Percentiles rank a stretch among this genome's conserved stretches.
Conservation (phyloP, 2,888 invertebrate genomes). For the Drosophila suboccidentalis region DNA sequence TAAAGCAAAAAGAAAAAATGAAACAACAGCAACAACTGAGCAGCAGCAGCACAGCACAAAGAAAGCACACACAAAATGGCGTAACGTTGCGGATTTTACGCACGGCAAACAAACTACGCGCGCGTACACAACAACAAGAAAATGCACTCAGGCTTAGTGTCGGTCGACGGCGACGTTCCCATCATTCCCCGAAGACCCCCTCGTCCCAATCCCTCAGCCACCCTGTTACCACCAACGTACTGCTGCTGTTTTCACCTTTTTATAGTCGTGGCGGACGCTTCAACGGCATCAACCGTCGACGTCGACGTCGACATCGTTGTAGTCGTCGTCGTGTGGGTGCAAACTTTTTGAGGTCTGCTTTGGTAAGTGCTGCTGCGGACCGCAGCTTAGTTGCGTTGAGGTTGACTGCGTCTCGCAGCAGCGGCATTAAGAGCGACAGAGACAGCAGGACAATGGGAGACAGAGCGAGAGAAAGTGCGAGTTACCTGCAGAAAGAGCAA, state of each 20-base stretch:
- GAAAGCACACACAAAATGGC: conserved; percentile 78
- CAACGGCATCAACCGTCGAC: conserved; percentile 28
- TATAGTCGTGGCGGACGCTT: conserved; percentile 54
- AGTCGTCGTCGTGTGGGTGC: conserved; percentile 58
- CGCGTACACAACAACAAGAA: conserved; percentile 81
- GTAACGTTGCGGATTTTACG: conserved; percentile 81
- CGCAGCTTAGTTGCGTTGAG: conserved; percentile 80
- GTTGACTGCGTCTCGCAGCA: conserved; percentile 62
- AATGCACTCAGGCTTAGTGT: conserved; percentile 82
- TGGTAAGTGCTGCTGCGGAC: conserved; percentile 78
- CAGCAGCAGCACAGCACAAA: conserved; percentile 50
- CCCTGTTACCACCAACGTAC: conserved; percentile 23
- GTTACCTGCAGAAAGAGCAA: conserved; percentile 34
- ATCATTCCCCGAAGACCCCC: conserved; percentile 10
- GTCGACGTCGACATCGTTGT: conserved; percentile 5
- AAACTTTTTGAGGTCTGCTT: conserved; percentile 79
- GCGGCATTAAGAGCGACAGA: conserved; percentile 23
- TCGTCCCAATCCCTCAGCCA: neutral
- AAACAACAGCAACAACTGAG: conserved; percentile 9
- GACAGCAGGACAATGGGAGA: neutral
- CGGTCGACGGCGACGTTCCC: conserved; percentile 56
- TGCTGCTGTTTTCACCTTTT: conserved; percentile 74
- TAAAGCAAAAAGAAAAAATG: conserved; percentile 33
- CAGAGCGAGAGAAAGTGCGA: neutral
- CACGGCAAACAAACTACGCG: conserved; percentile 80